Conservation (phyloP, 2,113 vertebrate genomes). For the Sceloporus tristichus region DNA sequence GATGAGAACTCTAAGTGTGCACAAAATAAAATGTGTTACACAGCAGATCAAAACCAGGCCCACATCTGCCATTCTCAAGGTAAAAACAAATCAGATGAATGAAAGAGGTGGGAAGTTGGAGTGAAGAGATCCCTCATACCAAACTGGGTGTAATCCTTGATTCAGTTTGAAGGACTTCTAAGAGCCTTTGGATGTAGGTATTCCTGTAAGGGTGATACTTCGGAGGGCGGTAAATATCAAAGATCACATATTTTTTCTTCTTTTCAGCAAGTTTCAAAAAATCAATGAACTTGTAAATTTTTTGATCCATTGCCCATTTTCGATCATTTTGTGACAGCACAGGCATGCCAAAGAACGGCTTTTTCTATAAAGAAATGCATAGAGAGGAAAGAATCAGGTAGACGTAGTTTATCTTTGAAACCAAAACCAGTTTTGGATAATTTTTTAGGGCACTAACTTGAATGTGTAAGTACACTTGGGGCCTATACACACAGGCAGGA, state of each 20-base stretch:
- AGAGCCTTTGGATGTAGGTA: slow-evolving; percentile 79
- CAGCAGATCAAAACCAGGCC: too few species aligned
- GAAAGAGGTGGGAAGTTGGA: not conserved
- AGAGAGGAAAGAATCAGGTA: not conserved
- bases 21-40: too few species aligned
- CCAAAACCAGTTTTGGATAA: too few species aligned
- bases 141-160: slow-evolving; percentile 82
- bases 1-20: too few species aligned
- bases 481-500: too few species aligned
- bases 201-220: slow-evolving; percentile 83
- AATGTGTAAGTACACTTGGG: too few species aligned
- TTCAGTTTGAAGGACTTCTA: slow-evolving; percentile 81
- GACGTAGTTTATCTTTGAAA: too few species aligned
- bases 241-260: slow-evolving; percentile 81
- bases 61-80: not conserved
- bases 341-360: slow-evolving; percentile 81
- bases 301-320: slow-evolving; percentile 81
- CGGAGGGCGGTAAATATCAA: slow-evolving; percentile 88
- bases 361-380: slow-evolving; percentile 74
- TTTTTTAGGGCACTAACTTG: not conserved
- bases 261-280: slow-evolving; percentile 82
- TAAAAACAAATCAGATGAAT: not conserved
- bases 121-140: slow-evolving; percentile 68
- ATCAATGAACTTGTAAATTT: slow-evolving; percentile 80
- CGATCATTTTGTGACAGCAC: slow-evolving; percentile 75